Evolutionary conservation across 2,797 vertebrate genomes (phyloP).

Genomic region (Ctenochaetus hawaiiensis): DNA sequence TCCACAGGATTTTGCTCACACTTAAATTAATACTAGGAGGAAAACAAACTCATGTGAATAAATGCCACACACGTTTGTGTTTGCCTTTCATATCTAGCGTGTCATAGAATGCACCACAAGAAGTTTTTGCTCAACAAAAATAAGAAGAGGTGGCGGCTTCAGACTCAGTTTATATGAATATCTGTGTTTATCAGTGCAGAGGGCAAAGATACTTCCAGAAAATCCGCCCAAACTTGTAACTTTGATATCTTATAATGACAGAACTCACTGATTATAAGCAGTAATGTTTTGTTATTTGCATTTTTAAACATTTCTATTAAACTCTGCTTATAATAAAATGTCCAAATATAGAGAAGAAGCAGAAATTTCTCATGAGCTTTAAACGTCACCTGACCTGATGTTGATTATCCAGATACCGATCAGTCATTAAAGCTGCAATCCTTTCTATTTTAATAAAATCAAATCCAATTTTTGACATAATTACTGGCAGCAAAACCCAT

Average conservation of each 20-base stretch:
- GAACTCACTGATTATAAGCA: neutral
- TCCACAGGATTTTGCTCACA: slow-evolving; percentile 26
- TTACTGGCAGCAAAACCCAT: neutral
- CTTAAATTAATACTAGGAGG: slow-evolving; percentile 52
- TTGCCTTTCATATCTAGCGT: slow-evolving; percentile 42
- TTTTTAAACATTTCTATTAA: neutral
- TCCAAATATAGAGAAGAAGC: neutral
- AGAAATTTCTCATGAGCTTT: neutral
- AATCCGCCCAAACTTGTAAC: slow-evolving; percentile 36
- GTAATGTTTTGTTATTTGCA: neutral
- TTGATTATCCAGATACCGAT: neutral
- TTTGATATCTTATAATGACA: slow-evolving; percentile 15
- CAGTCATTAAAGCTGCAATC: too few relatives aligned
- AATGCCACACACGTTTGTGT: slow-evolving; percentile 48
- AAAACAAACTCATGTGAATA: slow-evolving; percentile 54
- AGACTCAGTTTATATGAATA: neutral
- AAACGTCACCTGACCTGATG: neutral
- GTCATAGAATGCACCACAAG: slow-evolving; percentile 29
- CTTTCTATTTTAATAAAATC: neutral
- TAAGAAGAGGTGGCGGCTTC: neutral
- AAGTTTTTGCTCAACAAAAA: too few relatives aligned
- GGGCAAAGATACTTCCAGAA: slow-evolving; percentile 45
- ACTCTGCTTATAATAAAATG: neutral
- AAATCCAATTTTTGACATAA: too few relatives aligned
- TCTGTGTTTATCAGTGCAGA: slow-evolving; percentile 16